These are phyloP conservation scores for Lacerta viridis DNA, from an alignment of 2,797 vertebrate species.

Conservation along the genomic window DNA sequence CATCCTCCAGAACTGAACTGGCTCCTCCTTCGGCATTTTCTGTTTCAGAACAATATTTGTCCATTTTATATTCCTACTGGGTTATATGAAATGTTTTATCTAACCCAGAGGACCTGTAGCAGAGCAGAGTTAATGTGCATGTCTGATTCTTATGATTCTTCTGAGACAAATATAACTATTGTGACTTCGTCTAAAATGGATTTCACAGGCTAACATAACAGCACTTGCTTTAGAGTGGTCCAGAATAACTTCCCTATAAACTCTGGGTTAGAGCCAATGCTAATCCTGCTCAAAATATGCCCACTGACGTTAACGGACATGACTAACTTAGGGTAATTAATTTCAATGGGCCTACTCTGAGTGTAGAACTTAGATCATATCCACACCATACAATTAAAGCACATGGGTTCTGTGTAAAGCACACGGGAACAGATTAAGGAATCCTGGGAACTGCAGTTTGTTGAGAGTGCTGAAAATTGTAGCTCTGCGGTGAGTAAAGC, in stretches of 20 bases:
- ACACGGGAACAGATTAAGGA: too few relatives aligned
- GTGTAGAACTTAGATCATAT: too few relatives aligned
- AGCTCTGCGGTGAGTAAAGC: too few relatives aligned
- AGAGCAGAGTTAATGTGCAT: constrained; percentile 27
- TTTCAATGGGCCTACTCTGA: not conserved
- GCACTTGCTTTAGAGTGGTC: not conserved
- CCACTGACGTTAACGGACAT: too few relatives aligned
- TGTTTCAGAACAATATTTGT: constrained; percentile 14
- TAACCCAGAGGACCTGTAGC: constrained; percentile 11
- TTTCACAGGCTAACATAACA: constrained; percentile 11
- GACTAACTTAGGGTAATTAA: too few relatives aligned
- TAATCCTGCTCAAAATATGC: too few relatives aligned
- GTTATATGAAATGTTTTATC: constrained; percentile 22
- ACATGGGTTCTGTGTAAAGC: too few relatives aligned
- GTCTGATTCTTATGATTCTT: constrained; percentile 25
- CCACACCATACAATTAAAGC: too few relatives aligned
- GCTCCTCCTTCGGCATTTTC: not conserved
- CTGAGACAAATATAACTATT: constrained; percentile 26
- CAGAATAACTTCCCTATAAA: not conserved
- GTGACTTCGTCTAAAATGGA: not conserved
- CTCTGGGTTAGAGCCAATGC: not conserved
- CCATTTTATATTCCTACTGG: constrained; percentile 6
- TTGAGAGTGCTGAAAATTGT: too few relatives aligned
- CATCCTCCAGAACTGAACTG: not conserved
- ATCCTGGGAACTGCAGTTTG: too few relatives aligned